Conservation (phyloP, 2,113 vertebrate species). For the Recurvirostra avosetta region DNA sequence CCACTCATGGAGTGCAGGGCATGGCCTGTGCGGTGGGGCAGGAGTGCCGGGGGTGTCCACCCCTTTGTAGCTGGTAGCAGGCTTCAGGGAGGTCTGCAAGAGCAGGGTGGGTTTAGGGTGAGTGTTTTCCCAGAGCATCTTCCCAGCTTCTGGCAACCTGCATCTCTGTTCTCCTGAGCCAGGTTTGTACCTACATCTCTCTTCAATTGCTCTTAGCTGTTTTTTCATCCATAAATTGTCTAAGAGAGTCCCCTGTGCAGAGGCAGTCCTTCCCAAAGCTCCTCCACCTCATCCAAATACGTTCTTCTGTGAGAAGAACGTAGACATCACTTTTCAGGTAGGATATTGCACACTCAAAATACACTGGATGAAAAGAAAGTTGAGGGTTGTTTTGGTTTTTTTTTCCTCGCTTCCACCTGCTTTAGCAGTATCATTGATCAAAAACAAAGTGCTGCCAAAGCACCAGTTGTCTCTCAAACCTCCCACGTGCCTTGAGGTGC, state of each 20-base stretch:
- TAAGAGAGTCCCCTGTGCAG: not conserved
- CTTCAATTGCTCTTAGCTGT: not conserved
- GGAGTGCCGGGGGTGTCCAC: not conserved
- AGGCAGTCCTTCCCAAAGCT: not conserved
- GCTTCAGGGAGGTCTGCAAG: not conserved
- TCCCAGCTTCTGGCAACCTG: not conserved
- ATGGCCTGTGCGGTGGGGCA: not conserved
- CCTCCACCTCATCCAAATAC: not conserved
- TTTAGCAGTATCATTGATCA: not conserved
- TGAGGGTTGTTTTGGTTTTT: not conserved
- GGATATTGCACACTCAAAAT: not conserved
- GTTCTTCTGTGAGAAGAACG: not conserved
- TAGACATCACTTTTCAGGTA: not conserved
- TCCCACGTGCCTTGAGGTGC: not conserved
- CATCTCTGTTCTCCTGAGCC: not conserved
- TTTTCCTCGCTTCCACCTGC: not conserved
- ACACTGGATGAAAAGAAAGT: not conserved
- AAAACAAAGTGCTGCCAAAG: not conserved
- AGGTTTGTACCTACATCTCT: not conserved
- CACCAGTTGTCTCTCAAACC: not conserved
- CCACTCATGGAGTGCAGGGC: rapidly evolving
- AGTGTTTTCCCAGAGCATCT: not conserved
- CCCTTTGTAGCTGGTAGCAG: not conserved
- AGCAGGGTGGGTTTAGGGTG: not conserved
- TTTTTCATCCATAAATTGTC: not conserved